Base-by-base conservation (phyloP, 2,797 vertebrate species). In the Saxicola maurus region DNA sequence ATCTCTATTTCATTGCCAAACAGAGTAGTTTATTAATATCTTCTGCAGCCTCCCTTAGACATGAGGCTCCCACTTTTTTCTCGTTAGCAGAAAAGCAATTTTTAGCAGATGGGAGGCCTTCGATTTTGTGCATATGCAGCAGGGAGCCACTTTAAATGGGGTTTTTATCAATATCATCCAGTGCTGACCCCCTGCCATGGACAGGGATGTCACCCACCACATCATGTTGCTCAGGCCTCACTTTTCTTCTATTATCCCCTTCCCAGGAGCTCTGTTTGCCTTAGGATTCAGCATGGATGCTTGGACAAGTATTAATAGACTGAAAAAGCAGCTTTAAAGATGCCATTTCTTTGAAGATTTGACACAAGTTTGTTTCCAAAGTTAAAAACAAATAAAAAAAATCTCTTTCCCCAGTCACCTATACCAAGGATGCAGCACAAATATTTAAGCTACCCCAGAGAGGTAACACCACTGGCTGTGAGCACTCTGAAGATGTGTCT, bases 21-120 rank as follows among this genome's bases (percentile, higher is more conserved):
- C 20, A 7, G 4, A 1, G 0, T 4, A 1, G n/a, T 82, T 79
- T n/a, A 25, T 28, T 23, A 13, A 28, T 13, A 24, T 38, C 64
- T 74, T 12, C 35, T 48, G 31, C 13, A 37, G 11, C n/a, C 10
- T 80, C 11, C 23, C 20, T 25, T 9, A 60, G 7, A 28, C 3
- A 4, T 3, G 59, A 92, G 51, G 11, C 8, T 64, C 11, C 1
- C 4, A 1, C 4, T 38, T 40, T 5, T 60, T 55, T 20, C 28
- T 20, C 3, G 6, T 11, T 51, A 61, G 28, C 18, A 60, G 49
- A 66, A 76, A 69, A 21, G 1, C 4, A 43, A 4, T 43, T 79
- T 90, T 27, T 17, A 64, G 17, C 18, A 37, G 52, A 31, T 15
- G 12, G 19, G n/a, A 66, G 45, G 42, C 5, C 20, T 67, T 74